Conservation (phyloP, 2,797 vertebrate species). For the Pipistrellus nathusii region DNA sequence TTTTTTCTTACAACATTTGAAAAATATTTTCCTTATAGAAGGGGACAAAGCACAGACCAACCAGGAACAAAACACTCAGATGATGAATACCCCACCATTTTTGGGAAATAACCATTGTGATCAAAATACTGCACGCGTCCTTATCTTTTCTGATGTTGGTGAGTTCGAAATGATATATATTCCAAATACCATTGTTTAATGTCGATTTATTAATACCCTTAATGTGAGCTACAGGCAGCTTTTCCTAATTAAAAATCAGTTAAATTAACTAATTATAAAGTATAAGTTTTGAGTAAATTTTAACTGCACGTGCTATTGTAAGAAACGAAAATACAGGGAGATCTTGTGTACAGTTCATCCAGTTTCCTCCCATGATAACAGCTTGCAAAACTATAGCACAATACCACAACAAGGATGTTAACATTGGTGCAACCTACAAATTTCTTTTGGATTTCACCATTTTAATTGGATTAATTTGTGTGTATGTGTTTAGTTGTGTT, state of each 20-base stretch:
- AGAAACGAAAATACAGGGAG: conserved; percentile 28
- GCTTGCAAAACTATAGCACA: neutral
- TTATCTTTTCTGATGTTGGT: too few relatives aligned
- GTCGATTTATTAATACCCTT: neutral
- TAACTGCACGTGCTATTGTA: neutral
- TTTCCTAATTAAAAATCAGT: neutral
- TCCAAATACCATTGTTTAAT: neutral
- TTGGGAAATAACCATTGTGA: too few relatives aligned
- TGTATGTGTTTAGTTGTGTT: neutral
- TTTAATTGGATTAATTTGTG: conserved; percentile 3
- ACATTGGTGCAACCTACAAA: neutral
- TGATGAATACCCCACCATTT: too few relatives aligned
- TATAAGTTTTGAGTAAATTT: neutral
- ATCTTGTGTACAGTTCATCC: neutral
- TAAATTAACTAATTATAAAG: neutral
- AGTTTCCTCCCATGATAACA: neutral
- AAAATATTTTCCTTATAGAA: too few relatives aligned
- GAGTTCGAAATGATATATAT: neutral
- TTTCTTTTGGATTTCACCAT: neutral
- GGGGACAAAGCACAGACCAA: too few relatives aligned
- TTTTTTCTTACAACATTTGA: too few relatives aligned
- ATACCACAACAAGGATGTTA: neutral
- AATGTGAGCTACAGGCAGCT: neutral
- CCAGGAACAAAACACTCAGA: too few relatives aligned
- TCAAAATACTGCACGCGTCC: too few relatives aligned